Percentiles rank a stretch among this genome's conserved stretches.
phyloP scores from a whole-genome alignment of 37 sponge, comb jelly and placozoan species.

The Spongilla lacustris region DNA sequence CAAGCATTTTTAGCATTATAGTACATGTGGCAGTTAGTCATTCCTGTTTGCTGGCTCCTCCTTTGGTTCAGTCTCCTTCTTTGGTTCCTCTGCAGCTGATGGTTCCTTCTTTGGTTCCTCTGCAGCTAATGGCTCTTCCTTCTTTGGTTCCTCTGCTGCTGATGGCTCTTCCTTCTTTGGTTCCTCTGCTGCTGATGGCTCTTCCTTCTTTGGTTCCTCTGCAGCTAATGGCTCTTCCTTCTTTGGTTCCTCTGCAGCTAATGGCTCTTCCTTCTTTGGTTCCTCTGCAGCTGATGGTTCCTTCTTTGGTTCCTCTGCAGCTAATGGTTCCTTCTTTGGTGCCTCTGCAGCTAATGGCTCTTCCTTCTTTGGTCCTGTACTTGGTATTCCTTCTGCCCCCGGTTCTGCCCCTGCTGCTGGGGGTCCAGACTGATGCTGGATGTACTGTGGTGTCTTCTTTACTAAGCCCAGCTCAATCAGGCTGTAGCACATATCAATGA shows the following conservation, averaged over 20 bases:
- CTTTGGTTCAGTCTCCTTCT: neutral
- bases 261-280: neutral
- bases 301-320: neutral
- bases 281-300: neutral
- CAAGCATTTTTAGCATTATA: too few species aligned
- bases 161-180: neutral
- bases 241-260: slow-evolving; percentile 1
- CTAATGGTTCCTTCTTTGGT: neutral
- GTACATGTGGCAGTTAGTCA: neutral
- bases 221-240: neutral
- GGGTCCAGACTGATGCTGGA: slow-evolving; percentile 40
- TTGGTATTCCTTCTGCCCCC: neutral
- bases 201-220: neutral
- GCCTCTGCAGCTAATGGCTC: neutral
- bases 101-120: neutral
- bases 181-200: neutral
- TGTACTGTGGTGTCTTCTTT: slow-evolving; percentile 64
- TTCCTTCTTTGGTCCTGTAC: neutral
- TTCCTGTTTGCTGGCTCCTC: neutral
- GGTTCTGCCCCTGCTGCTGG: slow-evolving; percentile 16
- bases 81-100: neutral
- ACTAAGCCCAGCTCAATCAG: slow-evolving; percentile 77
- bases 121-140: neutral
- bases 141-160: neutral
- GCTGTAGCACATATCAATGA: slow-evolving; percentile 85